Evolutionary conservation across 1,140 invertebrate genomes (phyloP).

Genomic region (Orussus abietinus): DNA sequence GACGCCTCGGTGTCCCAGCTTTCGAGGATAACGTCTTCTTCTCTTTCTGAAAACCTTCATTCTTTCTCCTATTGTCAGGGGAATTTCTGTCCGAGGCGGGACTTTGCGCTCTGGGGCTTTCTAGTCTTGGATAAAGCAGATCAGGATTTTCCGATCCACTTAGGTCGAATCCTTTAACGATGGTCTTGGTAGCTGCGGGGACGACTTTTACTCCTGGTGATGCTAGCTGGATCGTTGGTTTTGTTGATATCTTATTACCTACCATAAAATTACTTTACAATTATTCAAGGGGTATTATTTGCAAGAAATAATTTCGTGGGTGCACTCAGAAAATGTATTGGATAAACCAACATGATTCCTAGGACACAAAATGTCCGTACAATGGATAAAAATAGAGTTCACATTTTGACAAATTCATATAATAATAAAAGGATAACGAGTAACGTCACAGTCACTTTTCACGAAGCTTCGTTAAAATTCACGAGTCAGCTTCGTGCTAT

Average conservation of each 20-base stretch:
- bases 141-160: slow-evolving; percentile 31
- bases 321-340: too few species aligned
- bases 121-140: slow-evolving; percentile 28
- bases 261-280: slow-evolving; percentile 26
- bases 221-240: slow-evolving; percentile 29
- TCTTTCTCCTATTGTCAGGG: slow-evolving; percentile 30
- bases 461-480: too few species aligned
- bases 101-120: slow-evolving; percentile 37
- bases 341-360: too few species aligned
- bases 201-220: slow-evolving; percentile 39
- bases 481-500: too few species aligned
- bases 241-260: slow-evolving; percentile 37
- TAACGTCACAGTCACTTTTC: too few species aligned
- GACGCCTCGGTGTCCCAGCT: slow-evolving; percentile 51
- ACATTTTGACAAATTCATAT: too few species aligned
- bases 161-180: slow-evolving; percentile 40
- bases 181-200: slow-evolving; percentile 28
- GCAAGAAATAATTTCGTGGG: too few species aligned
- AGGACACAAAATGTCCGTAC: too few species aligned
- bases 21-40: slow-evolving; percentile 29
- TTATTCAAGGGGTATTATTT: too few species aligned
- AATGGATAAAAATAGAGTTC: too few species aligned
- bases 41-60: slow-evolving; percentile 24
- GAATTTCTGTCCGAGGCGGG: slow-evolving; percentile 36
- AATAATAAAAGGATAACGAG: too few species aligned